Evolutionary conservation across 1,140 invertebrate genomes (phyloP), one percentile per base, ranked within the genome.

Genomic region (Carcinoscorpius rotundicauda): DNA sequence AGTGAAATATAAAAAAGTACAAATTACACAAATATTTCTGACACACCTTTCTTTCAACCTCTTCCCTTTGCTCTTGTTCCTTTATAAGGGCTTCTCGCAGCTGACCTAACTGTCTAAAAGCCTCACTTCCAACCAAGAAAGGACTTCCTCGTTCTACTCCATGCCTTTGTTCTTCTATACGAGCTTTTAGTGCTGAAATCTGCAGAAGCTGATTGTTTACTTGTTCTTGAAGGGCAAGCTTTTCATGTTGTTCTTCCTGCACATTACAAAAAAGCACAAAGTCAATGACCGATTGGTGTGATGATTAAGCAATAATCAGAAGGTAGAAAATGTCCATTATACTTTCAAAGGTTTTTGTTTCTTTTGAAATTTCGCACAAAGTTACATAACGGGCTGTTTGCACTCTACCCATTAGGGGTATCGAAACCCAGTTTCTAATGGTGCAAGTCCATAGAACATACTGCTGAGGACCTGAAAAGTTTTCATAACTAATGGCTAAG

Each of bases 81-180:
- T 29, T 29, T 29, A 29, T 29, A 29, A 29, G 29, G 29, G 29
- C 29, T 29, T 29, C 29, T 29, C 29, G 0, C 29, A 29, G 29
- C 29, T 29, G 29, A 29, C 29, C 29, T 29, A 29, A 29, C 29
- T 29, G 29, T 29, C 29, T 29, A 29, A 29, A 29, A 29, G 29
- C 29, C 29, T 29, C 29, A 29, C 29, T 29, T 29, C 29, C 29
- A 29, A 29, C 29, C 29, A 29, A 29, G 29, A 29, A 29, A 29
- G 29, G 29, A 29, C 29, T 29, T 29, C 29, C 29, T 29, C 29
- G 29, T 29, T 29, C 29, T 29, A 0, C 29, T 29, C 29, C 60
- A 52, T 67, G 63, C 51, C 63, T 67, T 48, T 67, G 63, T 50
- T 68, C 66, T 49, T 68, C 61, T n/a, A 68, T 65, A 6, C 58